phyloP scores from a whole-genome alignment of 2,113 vertebrate species.

The Cyanoliseus patagonus region DNA sequence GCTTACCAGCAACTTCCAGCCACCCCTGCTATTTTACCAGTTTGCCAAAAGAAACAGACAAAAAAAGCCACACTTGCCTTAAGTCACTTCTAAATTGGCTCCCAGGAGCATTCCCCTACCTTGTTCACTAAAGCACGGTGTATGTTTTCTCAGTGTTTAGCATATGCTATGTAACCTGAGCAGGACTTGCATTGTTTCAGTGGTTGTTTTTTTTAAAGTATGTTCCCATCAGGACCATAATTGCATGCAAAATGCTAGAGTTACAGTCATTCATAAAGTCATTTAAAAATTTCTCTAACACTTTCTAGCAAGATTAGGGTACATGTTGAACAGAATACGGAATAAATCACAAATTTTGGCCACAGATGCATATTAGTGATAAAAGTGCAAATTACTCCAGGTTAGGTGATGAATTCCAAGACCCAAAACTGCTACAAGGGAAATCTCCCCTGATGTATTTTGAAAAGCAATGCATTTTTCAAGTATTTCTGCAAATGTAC shows the following conservation, averaged over 20 bases:
- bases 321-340: background rate
- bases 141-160: constrained; percentile 87
- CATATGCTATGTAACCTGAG: constrained; percentile 89
- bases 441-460: background rate
- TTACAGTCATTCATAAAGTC: constrained; percentile 74
- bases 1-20: constrained; percentile 66
- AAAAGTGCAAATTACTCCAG: constrained; percentile 8
- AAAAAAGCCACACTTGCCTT: constrained; percentile 83
- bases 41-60: constrained; percentile 76
- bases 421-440: background rate
- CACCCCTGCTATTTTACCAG: constrained; percentile 72
- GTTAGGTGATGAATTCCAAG: background rate
- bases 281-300: constrained; percentile 33
- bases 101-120: constrained; percentile 88
- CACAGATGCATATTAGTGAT: background rate
- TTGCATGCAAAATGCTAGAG: constrained; percentile 86
- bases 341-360: background rate
- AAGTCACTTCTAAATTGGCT: constrained; percentile 96
- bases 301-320: background rate
- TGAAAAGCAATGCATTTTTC: constrained; percentile 16
- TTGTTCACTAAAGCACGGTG: constrained; percentile 88
- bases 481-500: constrained; percentile 40
- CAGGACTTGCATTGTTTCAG: constrained; percentile 71
- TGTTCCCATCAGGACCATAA: constrained; percentile 89
- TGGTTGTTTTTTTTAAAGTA: constrained; percentile 80